Conservation (phyloP, 2,888 invertebrate species). For the Ernsta delagoae region DNA sequence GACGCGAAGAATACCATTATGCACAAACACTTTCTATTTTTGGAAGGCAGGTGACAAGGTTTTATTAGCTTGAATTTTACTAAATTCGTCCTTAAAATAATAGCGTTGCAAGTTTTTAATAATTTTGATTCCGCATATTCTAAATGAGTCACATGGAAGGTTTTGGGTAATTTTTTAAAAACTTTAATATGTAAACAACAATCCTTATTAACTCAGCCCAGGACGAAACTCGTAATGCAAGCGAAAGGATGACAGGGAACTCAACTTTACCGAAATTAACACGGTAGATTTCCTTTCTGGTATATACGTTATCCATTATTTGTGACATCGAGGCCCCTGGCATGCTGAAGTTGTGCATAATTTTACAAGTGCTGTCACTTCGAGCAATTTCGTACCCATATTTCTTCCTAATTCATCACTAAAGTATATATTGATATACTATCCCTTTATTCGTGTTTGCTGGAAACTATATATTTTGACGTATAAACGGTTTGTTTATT, state of each 20-base stretch:
- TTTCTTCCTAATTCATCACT: no score
- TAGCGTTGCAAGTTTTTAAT: slow-evolving; percentile 20
- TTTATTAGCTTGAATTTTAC: slow-evolving; percentile 3
- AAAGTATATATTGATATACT: no score
- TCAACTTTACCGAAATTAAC: slow-evolving; percentile 1
- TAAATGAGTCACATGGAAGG: slow-evolving; percentile 7
- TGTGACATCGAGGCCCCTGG: no score
- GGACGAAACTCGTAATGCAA: slow-evolving; percentile 18
- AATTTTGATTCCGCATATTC: slow-evolving; percentile 15
- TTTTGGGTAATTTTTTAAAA: slow-evolving; percentile 20
- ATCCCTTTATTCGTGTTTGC: no score
- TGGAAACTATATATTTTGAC: no score
- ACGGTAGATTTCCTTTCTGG: not conserved
- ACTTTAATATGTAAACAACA: slow-evolving; percentile 13
- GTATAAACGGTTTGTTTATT: no score
- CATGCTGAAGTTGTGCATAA: no score
- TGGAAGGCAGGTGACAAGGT: slow-evolving; percentile 6
- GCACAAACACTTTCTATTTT: slow-evolving; percentile 20
- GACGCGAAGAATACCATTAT: slow-evolving; percentile 12
- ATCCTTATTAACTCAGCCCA: slow-evolving; percentile 20
- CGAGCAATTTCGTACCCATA: no score
- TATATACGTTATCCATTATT: slow-evolving; percentile 6
- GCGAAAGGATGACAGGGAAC: not conserved
- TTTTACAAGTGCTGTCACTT: no score
- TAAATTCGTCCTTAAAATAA: slow-evolving; percentile 11